Evolutionary conservation across 2,797 vertebrate genomes (phyloP).

Genomic region (Chloroceryle inda): DNA sequence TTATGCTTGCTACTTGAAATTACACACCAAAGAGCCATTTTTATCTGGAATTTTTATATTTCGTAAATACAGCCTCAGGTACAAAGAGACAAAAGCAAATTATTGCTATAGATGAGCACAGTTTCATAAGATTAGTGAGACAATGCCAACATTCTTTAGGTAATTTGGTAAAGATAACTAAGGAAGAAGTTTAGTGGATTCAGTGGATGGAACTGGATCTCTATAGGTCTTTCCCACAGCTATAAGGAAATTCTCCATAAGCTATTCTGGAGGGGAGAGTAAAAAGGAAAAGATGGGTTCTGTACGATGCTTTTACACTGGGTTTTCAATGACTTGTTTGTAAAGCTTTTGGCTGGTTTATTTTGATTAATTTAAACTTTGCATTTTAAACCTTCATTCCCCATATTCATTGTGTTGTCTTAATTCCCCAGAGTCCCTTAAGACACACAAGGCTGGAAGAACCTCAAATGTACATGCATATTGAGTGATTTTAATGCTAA

Average conservation of each 20-base stretch:
- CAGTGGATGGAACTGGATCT: neutral
- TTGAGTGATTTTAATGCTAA: neutral
- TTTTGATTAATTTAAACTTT: neutral
- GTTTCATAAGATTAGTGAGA: neutral
- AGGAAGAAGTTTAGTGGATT: rapidly evolving
- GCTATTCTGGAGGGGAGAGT: rapidly evolving
- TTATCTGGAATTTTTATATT: neutral
- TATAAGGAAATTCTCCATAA: neutral
- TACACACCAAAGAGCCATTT: neutral
- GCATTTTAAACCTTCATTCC: neutral
- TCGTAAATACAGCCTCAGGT: neutral
- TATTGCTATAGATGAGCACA: neutral
- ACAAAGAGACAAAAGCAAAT: neutral
- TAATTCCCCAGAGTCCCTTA: neutral
- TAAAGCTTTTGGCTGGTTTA: neutral
- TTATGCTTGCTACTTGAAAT: neutral
- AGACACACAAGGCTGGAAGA: neutral
- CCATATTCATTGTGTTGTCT: neutral
- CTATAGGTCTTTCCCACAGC: neutral
- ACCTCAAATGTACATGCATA: neutral
- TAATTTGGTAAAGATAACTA: neutral
- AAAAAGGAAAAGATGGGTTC: neutral
- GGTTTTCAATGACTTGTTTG: neutral
- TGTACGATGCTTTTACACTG: neutral
- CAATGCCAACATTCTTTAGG: neutral